Conservation (phyloP, 2,888 invertebrate genomes). For the Hemithea aestivaria region DNA sequence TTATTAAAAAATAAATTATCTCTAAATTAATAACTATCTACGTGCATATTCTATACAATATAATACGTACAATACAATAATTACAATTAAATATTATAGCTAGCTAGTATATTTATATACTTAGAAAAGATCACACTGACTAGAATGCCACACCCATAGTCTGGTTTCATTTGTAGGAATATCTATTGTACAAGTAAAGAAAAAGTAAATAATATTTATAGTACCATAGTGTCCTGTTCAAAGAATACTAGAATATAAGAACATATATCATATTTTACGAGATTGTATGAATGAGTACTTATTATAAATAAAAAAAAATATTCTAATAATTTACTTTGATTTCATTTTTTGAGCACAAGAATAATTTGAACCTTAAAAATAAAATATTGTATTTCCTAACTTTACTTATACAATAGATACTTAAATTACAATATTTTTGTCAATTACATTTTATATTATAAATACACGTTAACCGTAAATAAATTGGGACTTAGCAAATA, state of each 20-base stretch:
- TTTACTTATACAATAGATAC: constrained; percentile 3
- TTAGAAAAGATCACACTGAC: constrained; percentile 72
- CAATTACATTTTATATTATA: constrained; percentile 10
- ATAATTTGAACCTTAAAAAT: too few species aligned
- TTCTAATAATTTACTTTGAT: too few species aligned
- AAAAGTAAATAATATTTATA: not conserved
- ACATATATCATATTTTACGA: too few species aligned
- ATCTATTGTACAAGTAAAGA: constrained; percentile 15
- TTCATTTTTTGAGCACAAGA: too few species aligned
- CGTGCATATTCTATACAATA: constrained; percentile 34
- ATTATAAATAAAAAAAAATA: too few species aligned
- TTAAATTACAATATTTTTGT: constrained; percentile 11
- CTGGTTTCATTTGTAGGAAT: constrained; percentile 46
- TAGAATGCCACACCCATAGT: constrained; percentile 77
- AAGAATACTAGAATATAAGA: too few species aligned
- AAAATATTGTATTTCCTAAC: too few species aligned
- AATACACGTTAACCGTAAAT: too few species aligned
- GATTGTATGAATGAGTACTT: too few species aligned
- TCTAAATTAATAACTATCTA: constrained; percentile 12
- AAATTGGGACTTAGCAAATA: too few species aligned
- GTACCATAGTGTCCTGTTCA: too few species aligned
- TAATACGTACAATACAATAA: constrained; percentile 33
- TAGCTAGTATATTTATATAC: constrained; percentile 29
- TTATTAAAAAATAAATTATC: constrained; percentile 26
- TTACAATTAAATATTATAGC: constrained; percentile 27